phyloP scores from a whole-genome alignment of 2,113 vertebrate genomes.

The Athene cunicularia region DNA sequence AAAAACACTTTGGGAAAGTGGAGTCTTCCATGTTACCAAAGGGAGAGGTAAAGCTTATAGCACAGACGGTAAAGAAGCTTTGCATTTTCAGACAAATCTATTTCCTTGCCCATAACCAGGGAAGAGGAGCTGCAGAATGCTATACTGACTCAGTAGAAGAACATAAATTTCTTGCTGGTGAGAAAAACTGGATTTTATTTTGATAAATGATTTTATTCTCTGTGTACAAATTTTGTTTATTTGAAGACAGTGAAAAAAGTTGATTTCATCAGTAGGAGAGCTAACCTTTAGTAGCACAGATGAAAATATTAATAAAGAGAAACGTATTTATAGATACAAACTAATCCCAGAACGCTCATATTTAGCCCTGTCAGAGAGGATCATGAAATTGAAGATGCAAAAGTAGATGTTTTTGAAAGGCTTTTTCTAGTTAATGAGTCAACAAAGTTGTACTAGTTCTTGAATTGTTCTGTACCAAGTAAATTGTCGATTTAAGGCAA shows the following conservation, averaged over 20 bases:
- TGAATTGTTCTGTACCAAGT: neutral
- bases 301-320: neutral
- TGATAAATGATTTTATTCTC: neutral
- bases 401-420: neutral
- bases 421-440: neutral
- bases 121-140: neutral
- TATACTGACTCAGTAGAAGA: neutral
- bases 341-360: neutral
- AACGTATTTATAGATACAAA: neutral
- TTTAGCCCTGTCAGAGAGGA: neutral
- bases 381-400: neutral
- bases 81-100: neutral
- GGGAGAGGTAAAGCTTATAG: neutral
- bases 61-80: neutral
- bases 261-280: neutral
- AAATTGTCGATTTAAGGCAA: neutral
- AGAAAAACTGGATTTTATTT: neutral
- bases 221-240: neutral
- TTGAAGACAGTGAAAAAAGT: neutral
- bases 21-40: neutral
- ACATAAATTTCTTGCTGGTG: neutral
- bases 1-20: neutral
- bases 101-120: neutral
- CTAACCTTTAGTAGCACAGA: neutral
- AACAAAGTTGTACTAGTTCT: neutral